Conservation (phyloP, 2,113 vertebrate genomes). For the Chaetodon trifascialis region DNA sequence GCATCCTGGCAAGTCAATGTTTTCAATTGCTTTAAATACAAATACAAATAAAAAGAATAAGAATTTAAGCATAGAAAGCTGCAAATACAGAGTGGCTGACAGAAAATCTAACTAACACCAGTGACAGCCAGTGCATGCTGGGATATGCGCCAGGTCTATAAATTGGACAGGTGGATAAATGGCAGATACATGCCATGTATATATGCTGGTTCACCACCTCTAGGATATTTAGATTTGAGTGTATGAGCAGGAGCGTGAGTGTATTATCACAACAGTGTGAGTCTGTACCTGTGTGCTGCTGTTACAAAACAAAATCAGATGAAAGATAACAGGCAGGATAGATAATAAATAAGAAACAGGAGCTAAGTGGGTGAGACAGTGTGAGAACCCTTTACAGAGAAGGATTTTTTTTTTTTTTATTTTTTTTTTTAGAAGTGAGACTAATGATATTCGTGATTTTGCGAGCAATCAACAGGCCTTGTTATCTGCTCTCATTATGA, state of each 20-base stretch:
- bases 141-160: no score
- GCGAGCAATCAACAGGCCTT: constrained; percentile 53
- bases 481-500: constrained; percentile 54
- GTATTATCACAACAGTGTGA: no score
- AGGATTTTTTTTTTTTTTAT: constrained; percentile 10
- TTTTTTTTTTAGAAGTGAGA: constrained; percentile 15
- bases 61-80: neutral
- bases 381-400: neutral
- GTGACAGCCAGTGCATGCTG: neutral
- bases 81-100: no score
- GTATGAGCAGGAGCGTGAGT: no score
- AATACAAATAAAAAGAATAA: neutral
- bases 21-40: no score
- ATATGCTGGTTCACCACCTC: no score
- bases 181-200: no score
- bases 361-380: neutral
- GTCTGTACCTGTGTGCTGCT: neutral
- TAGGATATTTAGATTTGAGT: no score
- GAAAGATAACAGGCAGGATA: neutral
- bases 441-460: constrained; percentile 38
- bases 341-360: neutral
- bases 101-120: no score
- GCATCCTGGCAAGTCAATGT: neutral
- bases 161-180: no score
- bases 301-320: neutral